These are phyloP conservation scores for Dryadula phaetusa DNA, from an alignment of 2,888 invertebrate species.

Conservation along the genomic window DNA sequence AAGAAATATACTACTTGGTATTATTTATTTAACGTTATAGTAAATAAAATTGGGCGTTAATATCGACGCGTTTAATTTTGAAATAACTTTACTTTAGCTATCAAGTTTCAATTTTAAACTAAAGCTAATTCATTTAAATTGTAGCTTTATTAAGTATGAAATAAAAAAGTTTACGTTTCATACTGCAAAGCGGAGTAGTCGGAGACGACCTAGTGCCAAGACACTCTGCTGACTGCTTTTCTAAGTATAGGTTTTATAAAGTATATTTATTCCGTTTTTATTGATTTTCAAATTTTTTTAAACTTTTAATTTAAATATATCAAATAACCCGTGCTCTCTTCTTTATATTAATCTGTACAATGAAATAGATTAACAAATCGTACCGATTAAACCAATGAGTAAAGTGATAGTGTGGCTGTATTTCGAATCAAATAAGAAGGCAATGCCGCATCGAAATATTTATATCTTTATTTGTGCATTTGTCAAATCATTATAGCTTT, in stretches of 20 bases:
- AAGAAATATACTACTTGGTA: conserved; percentile 1
- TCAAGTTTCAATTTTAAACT: neutral
- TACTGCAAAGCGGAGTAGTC: too few relatives aligned
- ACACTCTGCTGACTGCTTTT: too few relatives aligned
- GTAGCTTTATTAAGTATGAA: neutral
- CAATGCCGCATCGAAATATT: conserved; percentile 18
- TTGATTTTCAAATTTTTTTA: too few relatives aligned
- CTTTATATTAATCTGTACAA: conserved; percentile 14
- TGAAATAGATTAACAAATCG: conserved; percentile 23
- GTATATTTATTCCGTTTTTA: too few relatives aligned
- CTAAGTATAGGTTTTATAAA: too few relatives aligned
- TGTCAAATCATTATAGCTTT: conserved; percentile 3
- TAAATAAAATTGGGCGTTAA: neutral
- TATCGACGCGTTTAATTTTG: neutral
- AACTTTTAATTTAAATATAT: too few relatives aligned
- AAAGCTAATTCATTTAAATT: neutral
- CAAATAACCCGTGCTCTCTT: too few relatives aligned
- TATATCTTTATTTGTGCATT: conserved; percentile 19
- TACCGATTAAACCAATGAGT: conserved; percentile 23
- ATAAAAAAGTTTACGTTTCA: too few relatives aligned
- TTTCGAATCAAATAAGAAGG: conserved; percentile 17
- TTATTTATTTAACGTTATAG: neutral
- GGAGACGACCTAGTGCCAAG: too few relatives aligned
- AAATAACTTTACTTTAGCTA: neutral
- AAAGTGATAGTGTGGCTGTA: conserved; percentile 23